A percentile compares a stretch with the other conserved stretches of the same genome.
phyloP scores from a whole-genome alignment of 2,797 vertebrate species.

The Poecilia wingei region DNA sequence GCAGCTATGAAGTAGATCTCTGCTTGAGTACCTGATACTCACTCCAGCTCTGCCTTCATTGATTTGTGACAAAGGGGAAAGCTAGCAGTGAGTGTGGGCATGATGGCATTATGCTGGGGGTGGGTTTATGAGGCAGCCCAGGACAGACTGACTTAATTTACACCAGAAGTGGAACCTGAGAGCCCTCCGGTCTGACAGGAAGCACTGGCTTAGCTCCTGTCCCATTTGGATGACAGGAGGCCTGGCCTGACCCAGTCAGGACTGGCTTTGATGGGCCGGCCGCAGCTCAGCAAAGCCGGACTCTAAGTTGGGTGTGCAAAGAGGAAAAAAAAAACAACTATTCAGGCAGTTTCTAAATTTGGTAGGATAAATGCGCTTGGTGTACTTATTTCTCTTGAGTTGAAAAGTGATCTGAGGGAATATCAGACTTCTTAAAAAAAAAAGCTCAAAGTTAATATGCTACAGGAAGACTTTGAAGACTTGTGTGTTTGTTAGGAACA shows the following conservation, averaged over 20 bases:
- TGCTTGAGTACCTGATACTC: conserved; percentile 38
- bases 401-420: neutral
- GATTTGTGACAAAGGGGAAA: conserved; percentile 41
- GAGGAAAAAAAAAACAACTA: neutral
- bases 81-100: conserved; percentile 39
- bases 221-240: conserved; percentile 69
- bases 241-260: conserved; percentile 36
- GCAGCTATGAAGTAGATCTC: conserved; percentile 1
- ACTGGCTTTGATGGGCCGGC: conserved; percentile 44
- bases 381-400: neutral
- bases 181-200: conserved; percentile 76
- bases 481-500: neutral
- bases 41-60: conserved; percentile 23
- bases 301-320: neutral
- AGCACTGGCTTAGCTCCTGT: conserved; percentile 77
- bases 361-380: neutral
- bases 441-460: neutral
- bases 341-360: neutral
- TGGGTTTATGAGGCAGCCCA: conserved; percentile 56
- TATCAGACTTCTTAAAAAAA: neutral
- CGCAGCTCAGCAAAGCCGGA: conserved; percentile 21
- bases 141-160: conserved; percentile 75
- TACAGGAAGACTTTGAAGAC: neutral
- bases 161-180: conserved; percentile 80
- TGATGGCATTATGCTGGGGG: conserved; percentile 25